A percentile compares a stretch with the other conserved stretches of the same genome.
These are phyloP conservation scores for Parascotia fuliginaria DNA, from an alignment of 2,888 invertebrate genomes.

Conservation along the genomic window DNA sequence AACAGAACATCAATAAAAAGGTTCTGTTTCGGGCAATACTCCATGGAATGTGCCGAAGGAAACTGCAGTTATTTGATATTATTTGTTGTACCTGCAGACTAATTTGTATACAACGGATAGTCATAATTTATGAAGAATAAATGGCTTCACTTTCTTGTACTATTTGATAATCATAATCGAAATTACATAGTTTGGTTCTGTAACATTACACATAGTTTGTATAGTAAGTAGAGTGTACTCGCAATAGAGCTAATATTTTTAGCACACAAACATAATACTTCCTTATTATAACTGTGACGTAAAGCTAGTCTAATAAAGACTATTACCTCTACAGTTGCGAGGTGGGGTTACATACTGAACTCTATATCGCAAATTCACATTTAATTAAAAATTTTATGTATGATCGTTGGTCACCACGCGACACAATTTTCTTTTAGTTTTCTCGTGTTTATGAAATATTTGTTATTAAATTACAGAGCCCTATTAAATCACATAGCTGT, in stretches of 20 bases:
- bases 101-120: too few relatives aligned
- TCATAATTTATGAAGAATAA: too few relatives aligned
- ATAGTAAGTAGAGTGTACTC: constrained; percentile 8
- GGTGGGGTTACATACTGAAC: background rate
- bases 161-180: too few relatives aligned
- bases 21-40: constrained; percentile 23
- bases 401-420: background rate
- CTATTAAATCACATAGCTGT: too few relatives aligned
- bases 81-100: constrained; percentile 2
- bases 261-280: constrained; percentile 36
- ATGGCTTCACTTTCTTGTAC: too few relatives aligned
- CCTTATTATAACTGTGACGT: constrained; percentile 42
- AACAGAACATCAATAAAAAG: constrained; percentile 7
- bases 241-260: constrained; percentile 32
- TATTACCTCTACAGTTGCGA: background rate
- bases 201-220: constrained; percentile 7
- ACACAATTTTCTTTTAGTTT: too few relatives aligned
- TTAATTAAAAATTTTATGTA: too few relatives aligned
- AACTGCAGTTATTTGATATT: constrained; percentile 9
- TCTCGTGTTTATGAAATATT: too few relatives aligned
- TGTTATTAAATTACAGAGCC: too few relatives aligned
- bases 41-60: constrained; percentile 7
- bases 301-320: constrained; percentile 1
- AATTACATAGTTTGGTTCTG: background rate
- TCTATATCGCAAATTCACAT: background rate